Evolutionary conservation across 2,797 vertebrate species (phyloP).

Genomic region (Rhinogobio ventralis): DNA sequence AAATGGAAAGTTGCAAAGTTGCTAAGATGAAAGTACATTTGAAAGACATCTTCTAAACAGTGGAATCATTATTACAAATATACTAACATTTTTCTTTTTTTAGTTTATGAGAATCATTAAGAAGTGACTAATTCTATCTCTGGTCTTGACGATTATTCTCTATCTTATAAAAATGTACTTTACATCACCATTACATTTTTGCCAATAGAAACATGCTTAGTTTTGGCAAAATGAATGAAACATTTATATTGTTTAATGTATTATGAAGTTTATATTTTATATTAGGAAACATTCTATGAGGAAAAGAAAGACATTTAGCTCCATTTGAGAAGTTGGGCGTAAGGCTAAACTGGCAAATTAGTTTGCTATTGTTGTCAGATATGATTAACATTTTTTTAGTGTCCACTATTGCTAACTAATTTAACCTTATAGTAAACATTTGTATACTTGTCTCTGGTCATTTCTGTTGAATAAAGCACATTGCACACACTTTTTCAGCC

Average conservation of each 20-base stretch:
- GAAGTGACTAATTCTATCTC: neutral
- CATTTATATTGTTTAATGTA: neutral
- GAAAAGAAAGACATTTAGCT: neutral
- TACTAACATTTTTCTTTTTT: too few species aligned
- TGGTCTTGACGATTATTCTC: neutral
- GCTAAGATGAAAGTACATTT: slow-evolving; percentile 10
- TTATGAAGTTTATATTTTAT: neutral
- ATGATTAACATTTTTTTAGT: slow-evolving; percentile 1
- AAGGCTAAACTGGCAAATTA: neutral
- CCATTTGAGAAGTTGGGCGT: neutral
- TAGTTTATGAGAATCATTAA: neutral
- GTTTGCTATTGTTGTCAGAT: neutral
- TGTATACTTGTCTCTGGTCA: neutral
- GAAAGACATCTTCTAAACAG: neutral
- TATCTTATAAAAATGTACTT: neutral
- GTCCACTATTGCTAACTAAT: neutral
- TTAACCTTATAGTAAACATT: neutral
- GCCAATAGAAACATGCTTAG: neutral
- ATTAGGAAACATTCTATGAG: neutral
- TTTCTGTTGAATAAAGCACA: neutral
- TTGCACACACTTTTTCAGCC: neutral
- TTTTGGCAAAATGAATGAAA: neutral
- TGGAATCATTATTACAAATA: neutral
- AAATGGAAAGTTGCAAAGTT: slow-evolving; percentile 25
- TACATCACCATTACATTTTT: neutral